Evolutionary conservation across 2,113 vertebrate genomes (phyloP).

Genomic region (Misgurnus anguillicaudatus): DNA sequence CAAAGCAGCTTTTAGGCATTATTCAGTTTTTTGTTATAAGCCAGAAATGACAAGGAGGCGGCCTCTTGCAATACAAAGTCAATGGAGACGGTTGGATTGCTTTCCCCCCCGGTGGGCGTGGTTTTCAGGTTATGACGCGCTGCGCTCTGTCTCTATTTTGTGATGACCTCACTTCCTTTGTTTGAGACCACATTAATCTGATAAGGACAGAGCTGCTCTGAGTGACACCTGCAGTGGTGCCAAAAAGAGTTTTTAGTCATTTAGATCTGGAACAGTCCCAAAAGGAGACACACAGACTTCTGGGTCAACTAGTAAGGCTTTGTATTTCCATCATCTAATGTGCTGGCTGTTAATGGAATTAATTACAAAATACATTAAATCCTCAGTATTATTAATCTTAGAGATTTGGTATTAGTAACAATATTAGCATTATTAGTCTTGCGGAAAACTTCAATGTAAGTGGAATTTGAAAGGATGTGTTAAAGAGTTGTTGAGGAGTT

Average conservation of each 20-base stretch:
- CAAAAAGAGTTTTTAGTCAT: conserved; percentile 39
- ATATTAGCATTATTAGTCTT: background rate
- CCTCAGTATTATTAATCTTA: too few relatives aligned
- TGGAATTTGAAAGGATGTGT: background rate
- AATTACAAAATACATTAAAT: too few relatives aligned
- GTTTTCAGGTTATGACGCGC: too few relatives aligned
- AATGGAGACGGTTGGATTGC: too few relatives aligned
- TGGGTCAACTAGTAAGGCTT: conserved; percentile 8
- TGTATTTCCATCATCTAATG: conserved; percentile 8
- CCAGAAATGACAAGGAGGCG: too few relatives aligned
- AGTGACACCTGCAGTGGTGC: background rate
- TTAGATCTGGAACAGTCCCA: conserved; percentile 10
- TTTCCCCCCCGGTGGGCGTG: too few relatives aligned
- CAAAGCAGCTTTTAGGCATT: too few relatives aligned
- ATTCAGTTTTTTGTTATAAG: too few relatives aligned
- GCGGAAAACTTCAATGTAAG: background rate
- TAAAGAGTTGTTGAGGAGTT: background rate
- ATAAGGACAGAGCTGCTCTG: background rate
- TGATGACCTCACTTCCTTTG: background rate
- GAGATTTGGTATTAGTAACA: too few relatives aligned
- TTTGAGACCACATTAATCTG: background rate
- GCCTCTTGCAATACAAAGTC: too few relatives aligned
- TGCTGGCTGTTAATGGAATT: background rate
- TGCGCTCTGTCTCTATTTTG: too few relatives aligned
- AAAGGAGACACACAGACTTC: background rate